Evolutionary conservation across 2,888 invertebrate species (phyloP).

Genomic region (Galerucella pusilla): DNA sequence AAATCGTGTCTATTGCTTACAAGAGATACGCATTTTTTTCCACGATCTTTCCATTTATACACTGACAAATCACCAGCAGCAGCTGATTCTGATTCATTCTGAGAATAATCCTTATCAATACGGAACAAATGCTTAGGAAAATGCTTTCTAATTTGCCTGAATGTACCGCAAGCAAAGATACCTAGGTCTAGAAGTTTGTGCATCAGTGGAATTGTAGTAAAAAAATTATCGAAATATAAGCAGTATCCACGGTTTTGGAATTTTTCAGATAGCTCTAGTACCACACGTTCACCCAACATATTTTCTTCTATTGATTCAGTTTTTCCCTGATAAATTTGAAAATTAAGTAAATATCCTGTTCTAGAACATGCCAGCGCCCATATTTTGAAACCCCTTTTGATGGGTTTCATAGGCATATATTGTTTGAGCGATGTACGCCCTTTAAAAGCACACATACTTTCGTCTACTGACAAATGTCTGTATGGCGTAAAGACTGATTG

Average conservation of each 20-base stretch:
- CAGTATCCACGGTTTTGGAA: neutral
- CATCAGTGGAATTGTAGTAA: too few relatives aligned
- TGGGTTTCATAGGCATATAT: neutral
- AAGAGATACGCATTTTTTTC: conserved; percentile 7
- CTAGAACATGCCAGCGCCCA: conserved; percentile 4
- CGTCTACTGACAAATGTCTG: too few relatives aligned
- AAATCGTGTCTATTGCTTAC: neutral
- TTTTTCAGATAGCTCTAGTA: conserved; percentile 1
- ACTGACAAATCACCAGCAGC: conserved; percentile 9
- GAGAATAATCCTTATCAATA: too few relatives aligned
- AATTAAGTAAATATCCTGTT: neutral
- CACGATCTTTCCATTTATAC: conserved; percentile 17
- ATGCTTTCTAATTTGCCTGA: too few relatives aligned
- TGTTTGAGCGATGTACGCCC: neutral
- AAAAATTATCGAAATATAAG: too few relatives aligned
- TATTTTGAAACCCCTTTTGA: conserved; percentile 7
- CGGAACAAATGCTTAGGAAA: too few relatives aligned
- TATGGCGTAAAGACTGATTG: too few relatives aligned
- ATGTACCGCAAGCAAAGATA: too few relatives aligned
- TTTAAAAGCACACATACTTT: too few relatives aligned
- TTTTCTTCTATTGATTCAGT: neutral
- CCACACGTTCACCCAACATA: conserved; percentile 15
- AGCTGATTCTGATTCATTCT: too few relatives aligned
- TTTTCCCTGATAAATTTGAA: neutral
- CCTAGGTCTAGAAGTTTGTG: too few relatives aligned